phyloP scores from a whole-genome alignment of 2,113 vertebrate species.

The Geococcyx californianus region DNA sequence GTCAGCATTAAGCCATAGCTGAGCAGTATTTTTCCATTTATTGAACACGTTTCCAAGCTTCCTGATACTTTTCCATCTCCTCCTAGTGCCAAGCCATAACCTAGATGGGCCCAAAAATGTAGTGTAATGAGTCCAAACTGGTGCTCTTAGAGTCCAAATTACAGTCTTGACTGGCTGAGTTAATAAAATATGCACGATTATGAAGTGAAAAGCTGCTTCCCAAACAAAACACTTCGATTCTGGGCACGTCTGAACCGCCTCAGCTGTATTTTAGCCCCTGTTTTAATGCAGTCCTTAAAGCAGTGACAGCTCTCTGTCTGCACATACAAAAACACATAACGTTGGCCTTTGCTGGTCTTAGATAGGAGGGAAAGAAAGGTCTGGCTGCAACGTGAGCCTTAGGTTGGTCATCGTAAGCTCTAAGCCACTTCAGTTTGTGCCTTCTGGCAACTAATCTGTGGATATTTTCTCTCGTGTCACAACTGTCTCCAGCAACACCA shows the following conservation, averaged over 20 bases:
- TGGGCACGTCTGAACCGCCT: not conserved
- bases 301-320: not conserved
- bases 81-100: not conserved
- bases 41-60: not conserved
- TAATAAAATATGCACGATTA: constrained; percentile 14
- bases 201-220: not conserved
- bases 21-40: not conserved
- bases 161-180: not conserved
- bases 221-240: not conserved
- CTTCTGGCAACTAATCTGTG: not conserved
- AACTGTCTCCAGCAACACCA: not conserved
- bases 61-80: not conserved
- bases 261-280: not conserved
- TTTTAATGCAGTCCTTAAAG: not conserved
- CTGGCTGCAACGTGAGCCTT: not conserved
- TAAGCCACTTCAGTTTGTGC: not conserved
- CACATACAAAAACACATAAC: not conserved
- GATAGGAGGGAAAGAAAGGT: not conserved
- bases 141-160: not conserved
- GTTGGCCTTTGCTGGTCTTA: not conserved
- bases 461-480: not conserved
- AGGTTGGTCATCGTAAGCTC: fast-evolving
- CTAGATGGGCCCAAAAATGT: not conserved
- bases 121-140: not conserved
- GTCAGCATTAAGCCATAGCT: not conserved